Conservation (phyloP, 2,888 invertebrate genomes). For the Aphidius colemani region DNA sequence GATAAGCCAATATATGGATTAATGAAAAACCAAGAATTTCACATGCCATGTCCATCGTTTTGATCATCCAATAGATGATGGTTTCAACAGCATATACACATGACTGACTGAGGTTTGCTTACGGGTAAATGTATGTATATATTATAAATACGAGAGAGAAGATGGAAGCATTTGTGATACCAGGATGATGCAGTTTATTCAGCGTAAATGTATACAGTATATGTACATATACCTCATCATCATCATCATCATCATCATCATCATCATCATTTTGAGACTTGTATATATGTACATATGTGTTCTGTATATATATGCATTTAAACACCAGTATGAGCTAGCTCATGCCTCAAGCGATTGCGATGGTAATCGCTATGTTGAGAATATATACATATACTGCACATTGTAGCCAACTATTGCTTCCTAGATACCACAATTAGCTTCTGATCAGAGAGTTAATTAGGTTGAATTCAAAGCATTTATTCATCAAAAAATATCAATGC, state of each 20-base stretch:
- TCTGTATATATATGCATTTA: too few relatives aligned
- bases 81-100: too few relatives aligned
- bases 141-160: neutral
- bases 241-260: too few relatives aligned
- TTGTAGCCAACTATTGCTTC: conserved; percentile 18
- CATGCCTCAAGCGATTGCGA: conserved; percentile 23
- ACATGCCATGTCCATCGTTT: too few relatives aligned
- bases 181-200: neutral
- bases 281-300: too few relatives aligned
- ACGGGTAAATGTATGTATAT: neutral
- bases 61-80: too few relatives aligned
- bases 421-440: conserved; percentile 31
- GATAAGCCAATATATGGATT: too few relatives aligned
- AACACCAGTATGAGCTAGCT: neutral
- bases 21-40: too few relatives aligned
- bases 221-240: neutral
- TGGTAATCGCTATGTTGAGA: conserved; percentile 23
- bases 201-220: conserved; percentile 10
- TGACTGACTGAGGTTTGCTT: too few relatives aligned
- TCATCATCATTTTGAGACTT: too few relatives aligned
- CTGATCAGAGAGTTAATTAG: conserved; percentile 31
- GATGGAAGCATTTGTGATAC: conserved; percentile 1
- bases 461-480: conserved; percentile 19
- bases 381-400: conserved; percentile 2
- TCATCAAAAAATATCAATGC: too few relatives aligned